Base-by-base conservation (phyloP, 2,797 vertebrate genomes). In the Paguma larvata region DNA sequence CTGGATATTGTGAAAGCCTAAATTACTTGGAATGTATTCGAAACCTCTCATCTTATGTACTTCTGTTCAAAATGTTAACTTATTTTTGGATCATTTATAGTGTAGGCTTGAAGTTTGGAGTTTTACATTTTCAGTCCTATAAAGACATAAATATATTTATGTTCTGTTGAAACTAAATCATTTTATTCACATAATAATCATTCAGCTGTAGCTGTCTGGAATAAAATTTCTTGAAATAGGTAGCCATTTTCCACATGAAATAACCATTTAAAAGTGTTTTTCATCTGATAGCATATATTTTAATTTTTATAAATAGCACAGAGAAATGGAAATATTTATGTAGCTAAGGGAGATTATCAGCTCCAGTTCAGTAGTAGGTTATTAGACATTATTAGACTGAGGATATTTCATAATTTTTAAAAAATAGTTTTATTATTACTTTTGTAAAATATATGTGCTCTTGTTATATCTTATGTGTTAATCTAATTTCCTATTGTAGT, bases 401-500 rank as follows among this genome's bases (percentile, higher is more conserved):
- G 30, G 73, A 51, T 93, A 97, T 96, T 86, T 93, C 65, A 44
- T 91, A 92, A 80, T 0, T 95, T 95, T 97, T 21, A 48, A 84
- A 97, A 89, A 80, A 91, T 89, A 32, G 21, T 10, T 46, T 88
- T 65, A 18, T 91, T 90, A 80, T 97, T 59, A 65, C 67, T 34
- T 97, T 88, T 88, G 46, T 80, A 92, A 97, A 92, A 97, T 88
- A 38, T 46, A 53, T 53, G 32, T 30, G 12, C 91, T 98, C 97
- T 94, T 92, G 63, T 95, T 85, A 84, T 94, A 97, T 97, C 85
- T 97, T 95, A 72, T 95, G 94, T 97, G 82, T 94, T 98, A 98
- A 97, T 97, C 73, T 95, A 97, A 85, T 97, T 98, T 98, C 83
- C 84, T 32, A 78, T 98, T 98, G 96, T 98, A 98, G 80, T 87